A percentile compares a stretch with the other conserved stretches of the same genome.
Evolutionary conservation across 2,888 invertebrate genomes (phyloP).

Genomic region (Mesorhabditis belari): DNA sequence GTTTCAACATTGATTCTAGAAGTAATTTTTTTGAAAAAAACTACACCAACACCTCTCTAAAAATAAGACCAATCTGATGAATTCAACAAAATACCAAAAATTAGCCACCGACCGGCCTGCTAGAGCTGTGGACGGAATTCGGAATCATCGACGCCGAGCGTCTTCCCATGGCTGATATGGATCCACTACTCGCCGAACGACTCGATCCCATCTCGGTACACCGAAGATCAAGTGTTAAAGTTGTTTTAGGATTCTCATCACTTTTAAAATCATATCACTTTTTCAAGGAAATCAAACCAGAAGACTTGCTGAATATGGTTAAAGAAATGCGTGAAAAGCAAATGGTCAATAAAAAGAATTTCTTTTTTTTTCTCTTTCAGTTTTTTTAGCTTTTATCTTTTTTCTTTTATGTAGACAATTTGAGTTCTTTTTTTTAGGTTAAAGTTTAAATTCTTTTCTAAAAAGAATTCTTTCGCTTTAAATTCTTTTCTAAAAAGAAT

Average conservation of each 20-base stretch:
- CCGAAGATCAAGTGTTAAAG: too few species aligned
- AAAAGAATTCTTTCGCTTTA: too few species aligned
- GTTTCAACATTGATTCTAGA: conserved; percentile 6
- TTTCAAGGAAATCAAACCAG: conserved; percentile 8
- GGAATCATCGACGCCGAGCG: conserved; percentile 38
- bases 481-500: too few species aligned
- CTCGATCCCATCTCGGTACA: conserved; percentile 27
- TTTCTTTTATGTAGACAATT: too few species aligned
- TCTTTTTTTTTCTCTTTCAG: too few species aligned
- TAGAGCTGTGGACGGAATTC: conserved; percentile 50
- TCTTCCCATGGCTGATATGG: conserved; percentile 24
- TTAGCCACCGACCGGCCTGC: conserved; percentile 35
- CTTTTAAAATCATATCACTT: too few species aligned
- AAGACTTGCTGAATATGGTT: conserved; percentile 11
- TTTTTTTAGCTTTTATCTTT: too few species aligned
- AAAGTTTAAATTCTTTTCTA: too few species aligned
- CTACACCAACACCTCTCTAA: background rate
- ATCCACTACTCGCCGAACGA: conserved; percentile 28
- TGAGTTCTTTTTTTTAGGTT: too few species aligned
- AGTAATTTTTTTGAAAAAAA: background rate
- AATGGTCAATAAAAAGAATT: too few species aligned
- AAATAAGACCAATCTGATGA: background rate
- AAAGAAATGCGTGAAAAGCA: background rate
- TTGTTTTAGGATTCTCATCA: background rate
- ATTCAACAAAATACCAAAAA: background rate